Percentiles rank a stretch among this genome's conserved stretches.
Conservation (phyloP, 1,140 invertebrate species). For the Magallana ariakensis region DNA sequence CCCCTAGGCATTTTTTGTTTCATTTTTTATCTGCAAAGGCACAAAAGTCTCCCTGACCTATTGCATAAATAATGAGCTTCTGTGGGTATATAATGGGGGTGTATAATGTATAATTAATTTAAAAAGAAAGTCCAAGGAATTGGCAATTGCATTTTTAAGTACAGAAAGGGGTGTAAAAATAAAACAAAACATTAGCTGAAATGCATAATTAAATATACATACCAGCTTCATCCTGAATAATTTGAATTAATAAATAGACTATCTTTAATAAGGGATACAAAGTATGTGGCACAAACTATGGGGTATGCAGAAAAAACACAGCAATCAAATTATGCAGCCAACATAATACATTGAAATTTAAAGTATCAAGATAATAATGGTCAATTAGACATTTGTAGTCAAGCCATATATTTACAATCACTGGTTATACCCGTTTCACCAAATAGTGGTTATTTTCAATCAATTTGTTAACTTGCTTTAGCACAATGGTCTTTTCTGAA, state of each 20-base stretch:
- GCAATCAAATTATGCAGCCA: neutral
- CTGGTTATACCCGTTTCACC: constrained; percentile 12
- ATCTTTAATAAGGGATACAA: neutral
- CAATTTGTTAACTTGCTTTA: constrained; percentile 19
- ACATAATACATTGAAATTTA: neutral
- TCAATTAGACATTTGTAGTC: neutral
- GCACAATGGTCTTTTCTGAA: neutral
- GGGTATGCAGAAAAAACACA: neutral
- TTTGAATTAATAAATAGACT: constrained; percentile 24
- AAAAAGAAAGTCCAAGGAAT: neutral
- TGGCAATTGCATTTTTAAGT: neutral
- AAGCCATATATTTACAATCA: neutral
- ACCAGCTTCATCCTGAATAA: neutral
- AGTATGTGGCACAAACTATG: constrained; percentile 5
- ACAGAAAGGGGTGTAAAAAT: neutral
- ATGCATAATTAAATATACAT: neutral
- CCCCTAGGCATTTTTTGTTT: too few species aligned
- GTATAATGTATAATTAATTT: neutral
- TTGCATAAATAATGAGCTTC: constrained; percentile 31
- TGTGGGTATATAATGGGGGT: neutral
- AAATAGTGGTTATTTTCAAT: neutral
- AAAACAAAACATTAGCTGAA: neutral
- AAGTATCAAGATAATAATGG: neutral
- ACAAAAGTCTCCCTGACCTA: constrained; percentile 27
- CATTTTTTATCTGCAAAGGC: constrained; percentile 5